These are phyloP conservation scores for Saccopteryx bilineata DNA, from an alignment of 2,113 vertebrate species.

Conservation along the genomic window DNA sequence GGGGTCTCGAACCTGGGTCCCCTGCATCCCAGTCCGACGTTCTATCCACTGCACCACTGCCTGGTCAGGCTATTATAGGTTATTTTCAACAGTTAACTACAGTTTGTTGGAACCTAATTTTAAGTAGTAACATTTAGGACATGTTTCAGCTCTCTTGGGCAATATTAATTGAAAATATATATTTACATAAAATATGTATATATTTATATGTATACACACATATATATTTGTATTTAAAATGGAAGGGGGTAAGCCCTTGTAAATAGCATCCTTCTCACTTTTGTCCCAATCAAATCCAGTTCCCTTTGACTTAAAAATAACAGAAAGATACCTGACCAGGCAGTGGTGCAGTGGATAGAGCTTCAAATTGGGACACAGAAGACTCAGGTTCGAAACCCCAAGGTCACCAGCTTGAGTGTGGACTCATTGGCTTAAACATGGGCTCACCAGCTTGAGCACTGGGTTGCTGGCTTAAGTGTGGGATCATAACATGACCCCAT, in stretches of 20 bases:
- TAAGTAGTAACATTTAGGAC: neutral
- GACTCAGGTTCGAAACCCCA: too few relatives aligned
- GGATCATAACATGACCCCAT: too few relatives aligned
- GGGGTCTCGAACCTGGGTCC: too few relatives aligned
- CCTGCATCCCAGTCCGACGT: too few relatives aligned
- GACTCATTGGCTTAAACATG: too few relatives aligned
- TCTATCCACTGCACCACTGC: too few relatives aligned
- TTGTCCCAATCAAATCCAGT: neutral
- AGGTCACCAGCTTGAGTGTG: too few relatives aligned
- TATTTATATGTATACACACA: neutral
- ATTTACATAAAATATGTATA: neutral
- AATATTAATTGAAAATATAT: neutral
- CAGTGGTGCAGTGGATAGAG: too few relatives aligned
- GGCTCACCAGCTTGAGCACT: too few relatives aligned
- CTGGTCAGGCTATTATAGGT: too few relatives aligned
- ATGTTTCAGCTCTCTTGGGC: neutral
- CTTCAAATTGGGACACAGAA: too few relatives aligned
- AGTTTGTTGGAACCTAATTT: conserved; percentile 6
- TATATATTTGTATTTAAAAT: neutral
- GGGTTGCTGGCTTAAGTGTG: too few relatives aligned
- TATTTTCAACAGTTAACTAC: neutral
- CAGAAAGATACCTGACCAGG: neutral
- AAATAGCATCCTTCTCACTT: conserved; percentile 12
- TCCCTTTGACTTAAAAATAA: conserved; percentile 40
- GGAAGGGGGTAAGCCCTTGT: neutral